phyloP scores from a whole-genome alignment of 1,140 invertebrate genomes.

The Dreissena polymorpha region DNA sequence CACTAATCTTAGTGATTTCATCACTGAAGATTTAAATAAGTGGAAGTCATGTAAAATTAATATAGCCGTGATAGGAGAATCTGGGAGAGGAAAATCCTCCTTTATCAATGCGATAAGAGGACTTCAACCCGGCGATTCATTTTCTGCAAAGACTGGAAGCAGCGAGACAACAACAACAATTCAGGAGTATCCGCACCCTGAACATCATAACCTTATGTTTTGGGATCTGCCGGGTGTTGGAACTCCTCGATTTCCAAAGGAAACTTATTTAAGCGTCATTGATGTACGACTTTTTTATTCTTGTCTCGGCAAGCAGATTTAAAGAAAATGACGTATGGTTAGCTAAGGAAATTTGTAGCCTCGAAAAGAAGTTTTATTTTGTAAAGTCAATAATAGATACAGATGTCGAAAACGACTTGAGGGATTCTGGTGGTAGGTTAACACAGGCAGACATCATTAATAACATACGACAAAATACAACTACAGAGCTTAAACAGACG shows the following conservation, averaged over 20 bases:
- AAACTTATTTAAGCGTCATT: not conserved
- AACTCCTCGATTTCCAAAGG: not conserved
- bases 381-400: not conserved
- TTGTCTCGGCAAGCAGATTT: not conserved
- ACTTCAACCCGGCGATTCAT: not conserved
- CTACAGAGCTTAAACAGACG: not conserved
- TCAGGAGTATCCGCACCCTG: not conserved
- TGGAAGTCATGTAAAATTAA: not conserved
- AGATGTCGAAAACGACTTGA: not conserved
- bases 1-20: too few species aligned
- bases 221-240: conserved; percentile 8
- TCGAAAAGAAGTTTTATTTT: too few species aligned
- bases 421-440: not conserved
- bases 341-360: conserved; percentile 1
- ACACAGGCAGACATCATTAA: not conserved
- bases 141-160: not conserved
- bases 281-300: conserved; percentile 18
- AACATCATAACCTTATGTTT: too few species aligned
- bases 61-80: not conserved
- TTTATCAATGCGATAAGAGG: not conserved
- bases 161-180: not conserved
- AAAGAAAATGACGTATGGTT: conserved; percentile 12
- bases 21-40: too few species aligned
- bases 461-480: not conserved
- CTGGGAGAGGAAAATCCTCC: not conserved